A percentile compares a stretch with the other conserved stretches of the same genome.
Conservation (phyloP, 2,888 invertebrate species). For the Caradrina kadenii region DNA sequence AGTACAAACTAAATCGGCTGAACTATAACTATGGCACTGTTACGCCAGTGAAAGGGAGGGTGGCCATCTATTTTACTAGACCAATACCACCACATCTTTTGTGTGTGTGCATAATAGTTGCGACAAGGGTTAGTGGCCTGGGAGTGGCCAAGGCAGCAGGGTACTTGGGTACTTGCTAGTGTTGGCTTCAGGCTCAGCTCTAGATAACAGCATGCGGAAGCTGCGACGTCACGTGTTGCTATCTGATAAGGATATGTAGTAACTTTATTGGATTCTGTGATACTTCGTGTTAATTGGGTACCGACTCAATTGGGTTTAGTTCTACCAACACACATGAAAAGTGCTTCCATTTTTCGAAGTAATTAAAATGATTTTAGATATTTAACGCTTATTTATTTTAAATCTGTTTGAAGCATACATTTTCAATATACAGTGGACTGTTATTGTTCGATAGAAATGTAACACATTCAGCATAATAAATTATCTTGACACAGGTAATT, state of each 20-base stretch:
- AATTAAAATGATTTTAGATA: no score
- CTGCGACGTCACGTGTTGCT: conserved; percentile 41
- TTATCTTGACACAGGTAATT: no score
- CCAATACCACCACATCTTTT: conserved; percentile 70
- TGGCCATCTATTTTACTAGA: conserved; percentile 86
- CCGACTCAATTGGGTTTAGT: neutral
- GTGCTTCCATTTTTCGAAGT: neutral
- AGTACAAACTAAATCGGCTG: conserved; percentile 60
- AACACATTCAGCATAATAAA: no score
- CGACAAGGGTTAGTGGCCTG: conserved; percentile 85
- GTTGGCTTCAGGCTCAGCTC: conserved; percentile 43
- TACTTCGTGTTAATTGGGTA: neutral
- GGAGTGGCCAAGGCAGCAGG: conserved; percentile 83
- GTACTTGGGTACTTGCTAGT: conserved; percentile 69
- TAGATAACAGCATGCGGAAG: conserved; percentile 61
- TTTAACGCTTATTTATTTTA: no score
- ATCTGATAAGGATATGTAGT: conserved; percentile 27
- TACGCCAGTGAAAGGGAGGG: conserved; percentile 89
- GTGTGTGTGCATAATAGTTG: conserved; percentile 73
- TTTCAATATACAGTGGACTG: no score
- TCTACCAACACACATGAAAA: neutral
- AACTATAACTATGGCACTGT: conserved; percentile 81
- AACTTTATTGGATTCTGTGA: conserved; percentile 2
- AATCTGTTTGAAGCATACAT: no score
- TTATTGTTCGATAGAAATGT: no score